Conservation (phyloP, 2,888 invertebrate species). For the Sminthurinus aureus region DNA sequence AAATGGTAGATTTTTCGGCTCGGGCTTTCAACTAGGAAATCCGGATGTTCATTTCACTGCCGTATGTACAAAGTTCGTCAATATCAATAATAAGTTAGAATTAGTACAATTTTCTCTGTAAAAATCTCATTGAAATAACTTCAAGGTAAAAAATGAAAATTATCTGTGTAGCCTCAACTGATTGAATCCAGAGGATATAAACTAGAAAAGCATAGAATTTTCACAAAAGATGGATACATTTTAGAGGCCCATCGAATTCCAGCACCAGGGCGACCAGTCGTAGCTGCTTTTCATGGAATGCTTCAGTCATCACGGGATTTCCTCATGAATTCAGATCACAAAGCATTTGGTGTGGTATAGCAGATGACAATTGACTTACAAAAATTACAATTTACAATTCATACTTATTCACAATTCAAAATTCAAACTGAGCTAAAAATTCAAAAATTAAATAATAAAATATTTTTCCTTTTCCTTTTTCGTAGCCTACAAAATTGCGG, state of each 20-base stretch:
- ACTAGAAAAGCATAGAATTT: constrained; percentile 63
- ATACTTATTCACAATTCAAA: too few species aligned
- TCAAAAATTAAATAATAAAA: too few species aligned
- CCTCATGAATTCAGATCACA: constrained; percentile 64
- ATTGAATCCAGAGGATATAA: constrained; percentile 65
- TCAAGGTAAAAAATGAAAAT: too few species aligned
- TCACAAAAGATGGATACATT: constrained; percentile 21
- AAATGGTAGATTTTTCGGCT: too few species aligned
- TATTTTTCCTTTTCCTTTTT: constrained; percentile 21
- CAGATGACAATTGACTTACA: background rate
- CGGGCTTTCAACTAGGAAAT: too few species aligned
- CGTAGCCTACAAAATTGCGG: constrained; percentile 63
- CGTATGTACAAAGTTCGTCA: too few species aligned
- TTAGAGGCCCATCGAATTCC: constrained; percentile 22
- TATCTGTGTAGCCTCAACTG: constrained; percentile 61
- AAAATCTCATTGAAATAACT: too few species aligned
- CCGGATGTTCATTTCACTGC: too few species aligned
- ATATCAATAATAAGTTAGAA: too few species aligned
- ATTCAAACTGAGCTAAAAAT: background rate
- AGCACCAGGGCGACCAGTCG: background rate
- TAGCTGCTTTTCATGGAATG: constrained; percentile 63
- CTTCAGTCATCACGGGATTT: constrained; percentile 64
- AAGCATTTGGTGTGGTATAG: constrained; percentile 62
- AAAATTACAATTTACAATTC: background rate
- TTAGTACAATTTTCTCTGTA: too few species aligned